Conservation (phyloP, 2,113 vertebrate genomes). For the Perca schrenkii region DNA sequence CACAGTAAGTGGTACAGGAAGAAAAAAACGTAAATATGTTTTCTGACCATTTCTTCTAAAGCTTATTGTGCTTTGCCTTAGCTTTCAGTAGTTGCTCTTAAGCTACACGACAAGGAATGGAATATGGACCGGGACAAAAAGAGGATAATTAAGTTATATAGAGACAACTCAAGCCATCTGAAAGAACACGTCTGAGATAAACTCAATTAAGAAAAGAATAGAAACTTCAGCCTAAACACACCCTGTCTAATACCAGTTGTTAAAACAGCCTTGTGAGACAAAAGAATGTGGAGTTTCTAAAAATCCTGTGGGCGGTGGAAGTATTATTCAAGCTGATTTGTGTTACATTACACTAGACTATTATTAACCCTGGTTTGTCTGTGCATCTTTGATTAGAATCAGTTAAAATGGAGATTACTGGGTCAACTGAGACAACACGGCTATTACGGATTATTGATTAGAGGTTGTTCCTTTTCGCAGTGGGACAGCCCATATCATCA, state of each 20-base stretch:
- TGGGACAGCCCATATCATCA: conserved; percentile 61
- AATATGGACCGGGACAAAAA: conserved; percentile 28
- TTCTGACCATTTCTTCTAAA: conserved; percentile 5
- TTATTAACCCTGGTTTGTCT: conserved; percentile 47
- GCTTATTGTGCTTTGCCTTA: not conserved
- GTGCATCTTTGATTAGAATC: conserved; percentile 45
- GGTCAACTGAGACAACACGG: conserved; percentile 61
- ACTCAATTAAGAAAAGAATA: conserved; percentile 63
- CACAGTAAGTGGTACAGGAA: not conserved
- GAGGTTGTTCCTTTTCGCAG: conserved; percentile 26
- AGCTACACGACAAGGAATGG: conserved; percentile 27
- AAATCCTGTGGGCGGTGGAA: conserved; percentile 25
- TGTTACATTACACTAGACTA: conserved; percentile 30
- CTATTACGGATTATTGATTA: conserved; percentile 70
- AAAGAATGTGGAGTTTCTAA: conserved; percentile 38
- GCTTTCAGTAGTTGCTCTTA: conserved; percentile 13
- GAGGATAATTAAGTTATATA: conserved; percentile 62
- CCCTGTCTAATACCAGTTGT: conserved; percentile 41
- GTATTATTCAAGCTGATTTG: conserved; percentile 39
- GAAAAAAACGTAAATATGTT: not conserved
- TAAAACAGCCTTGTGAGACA: conserved; percentile 33
- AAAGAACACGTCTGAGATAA: conserved; percentile 65
- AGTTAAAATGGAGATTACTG: conserved; percentile 60
- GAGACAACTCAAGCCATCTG: conserved; percentile 50
- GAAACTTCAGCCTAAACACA: conserved; percentile 43